Conservation (phyloP, 2,113 vertebrate species). For the Carlito syrichta region DNA sequence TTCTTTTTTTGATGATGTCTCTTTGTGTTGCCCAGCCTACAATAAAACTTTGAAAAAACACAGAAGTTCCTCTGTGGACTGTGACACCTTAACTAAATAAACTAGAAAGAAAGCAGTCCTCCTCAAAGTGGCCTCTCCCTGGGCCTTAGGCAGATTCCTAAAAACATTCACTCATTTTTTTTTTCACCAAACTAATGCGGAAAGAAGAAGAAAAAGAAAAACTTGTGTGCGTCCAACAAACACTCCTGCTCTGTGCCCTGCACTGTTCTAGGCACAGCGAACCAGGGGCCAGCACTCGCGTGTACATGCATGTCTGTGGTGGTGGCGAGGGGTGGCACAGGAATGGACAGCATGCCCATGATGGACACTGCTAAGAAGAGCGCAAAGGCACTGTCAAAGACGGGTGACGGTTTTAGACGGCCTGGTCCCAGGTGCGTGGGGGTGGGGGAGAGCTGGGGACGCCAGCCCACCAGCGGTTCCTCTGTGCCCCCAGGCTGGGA, state of each 20-base stretch:
- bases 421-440: background rate
- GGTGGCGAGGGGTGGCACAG: rapidly evolving
- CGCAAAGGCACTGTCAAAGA: background rate
- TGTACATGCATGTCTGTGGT: background rate
- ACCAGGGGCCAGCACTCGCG: background rate
- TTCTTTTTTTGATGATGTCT: too few species aligned
- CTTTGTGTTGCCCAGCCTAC: too few species aligned
- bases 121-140: background rate
- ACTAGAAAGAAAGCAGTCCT: background rate
- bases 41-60: background rate
- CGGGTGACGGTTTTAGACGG: background rate
- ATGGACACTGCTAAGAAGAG: background rate
- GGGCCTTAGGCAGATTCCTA: background rate
- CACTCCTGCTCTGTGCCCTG: background rate
- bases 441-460: background rate
- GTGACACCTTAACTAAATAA: background rate
- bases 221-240: background rate
- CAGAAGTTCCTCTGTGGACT: background rate
- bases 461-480: background rate
- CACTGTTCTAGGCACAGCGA: background rate
- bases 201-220: background rate
- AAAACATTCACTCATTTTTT: background rate
- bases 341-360: background rate
- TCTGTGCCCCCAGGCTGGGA: background rate
- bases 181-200: background rate